Evolutionary conservation across 2,797 vertebrate species (phyloP).

Genomic region (Glyptemys insculpta): DNA sequence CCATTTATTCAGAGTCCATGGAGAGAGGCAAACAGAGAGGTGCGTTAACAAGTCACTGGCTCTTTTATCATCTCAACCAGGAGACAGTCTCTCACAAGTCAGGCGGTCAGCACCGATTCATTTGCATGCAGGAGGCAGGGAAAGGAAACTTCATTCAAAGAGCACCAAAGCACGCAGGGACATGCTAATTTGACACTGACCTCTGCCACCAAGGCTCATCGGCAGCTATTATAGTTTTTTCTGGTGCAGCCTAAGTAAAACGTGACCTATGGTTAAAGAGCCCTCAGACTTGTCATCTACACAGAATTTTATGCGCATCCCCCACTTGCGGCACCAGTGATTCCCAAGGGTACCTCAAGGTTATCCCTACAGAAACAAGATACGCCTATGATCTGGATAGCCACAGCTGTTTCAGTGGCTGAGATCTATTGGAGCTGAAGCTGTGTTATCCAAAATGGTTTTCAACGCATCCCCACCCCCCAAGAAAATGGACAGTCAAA

Average conservation of each 20-base stretch:
- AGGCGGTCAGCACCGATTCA: conserved; percentile 29
- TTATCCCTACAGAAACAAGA: neutral
- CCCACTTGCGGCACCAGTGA: neutral
- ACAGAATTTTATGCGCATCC: neutral
- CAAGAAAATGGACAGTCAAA: neutral
- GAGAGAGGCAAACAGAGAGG: conserved; percentile 22
- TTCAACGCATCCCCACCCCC: neutral
- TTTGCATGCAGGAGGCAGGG: conserved; percentile 30
- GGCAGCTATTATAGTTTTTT: neutral
- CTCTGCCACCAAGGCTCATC: neutral
- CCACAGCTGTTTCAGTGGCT: neutral
- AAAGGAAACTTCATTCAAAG: neutral
- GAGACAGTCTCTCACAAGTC: conserved; percentile 77
- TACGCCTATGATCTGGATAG: rapidly evolving
- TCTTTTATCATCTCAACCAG: conserved; percentile 48
- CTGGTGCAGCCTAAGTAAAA: neutral
- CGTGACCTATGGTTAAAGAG: neutral
- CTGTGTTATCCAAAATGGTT: neutral
- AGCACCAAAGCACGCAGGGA: rapidly evolving
- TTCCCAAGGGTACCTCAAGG: conserved; percentile 54
- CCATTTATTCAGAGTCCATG: conserved; percentile 36
- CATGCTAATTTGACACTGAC: neutral
- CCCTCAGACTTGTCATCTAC: neutral
- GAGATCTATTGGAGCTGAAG: neutral
- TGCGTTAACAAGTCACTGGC: conserved; percentile 68